phyloP scores from a whole-genome alignment of 1,140 invertebrate species.

The Thaumatotibia leucotreta region DNA sequence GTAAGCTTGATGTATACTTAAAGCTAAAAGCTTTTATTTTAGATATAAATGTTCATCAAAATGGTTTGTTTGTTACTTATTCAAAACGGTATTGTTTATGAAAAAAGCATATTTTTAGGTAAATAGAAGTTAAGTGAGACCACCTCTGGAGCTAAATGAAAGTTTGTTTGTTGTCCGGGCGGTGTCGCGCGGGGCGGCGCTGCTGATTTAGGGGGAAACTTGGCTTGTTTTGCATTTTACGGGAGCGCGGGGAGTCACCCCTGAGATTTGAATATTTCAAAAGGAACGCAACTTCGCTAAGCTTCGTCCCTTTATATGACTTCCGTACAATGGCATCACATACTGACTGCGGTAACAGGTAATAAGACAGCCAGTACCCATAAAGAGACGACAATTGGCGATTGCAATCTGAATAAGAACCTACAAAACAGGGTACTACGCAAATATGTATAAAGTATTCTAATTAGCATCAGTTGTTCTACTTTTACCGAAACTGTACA shows the following conservation, averaged over 20 bases:
- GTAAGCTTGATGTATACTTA: neutral
- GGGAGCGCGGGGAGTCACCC: conserved; percentile 52
- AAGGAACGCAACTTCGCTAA: conserved; percentile 48
- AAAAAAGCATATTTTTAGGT: neutral
- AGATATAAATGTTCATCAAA: neutral
- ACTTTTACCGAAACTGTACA: too few species aligned
- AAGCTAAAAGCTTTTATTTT: neutral
- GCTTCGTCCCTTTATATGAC: conserved; percentile 46
- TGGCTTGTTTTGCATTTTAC: conserved; percentile 68
- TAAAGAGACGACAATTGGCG: neutral
- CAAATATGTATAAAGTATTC: too few species aligned
- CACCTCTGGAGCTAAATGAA: conserved; percentile 37
- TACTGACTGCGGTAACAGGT: conserved; percentile 16
- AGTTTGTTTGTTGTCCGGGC: conserved; percentile 50
- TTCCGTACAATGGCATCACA: conserved; percentile 37
- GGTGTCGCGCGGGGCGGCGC: conserved; percentile 34
- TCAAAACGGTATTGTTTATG: neutral
- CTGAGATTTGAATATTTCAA: conserved; percentile 66
- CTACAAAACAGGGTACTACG: too few species aligned
- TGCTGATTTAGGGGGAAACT: conserved; percentile 64
- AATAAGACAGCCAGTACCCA: neutral
- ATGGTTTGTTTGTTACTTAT: neutral
- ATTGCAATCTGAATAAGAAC: conserved; percentile 26
- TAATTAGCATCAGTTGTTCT: too few species aligned
- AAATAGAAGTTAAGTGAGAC: conserved; percentile 23